Evolutionary conservation across 2,888 invertebrate genomes (phyloP), one percentile per base, ranked within the genome.

Genomic region (Isoperla grammatica): DNA sequence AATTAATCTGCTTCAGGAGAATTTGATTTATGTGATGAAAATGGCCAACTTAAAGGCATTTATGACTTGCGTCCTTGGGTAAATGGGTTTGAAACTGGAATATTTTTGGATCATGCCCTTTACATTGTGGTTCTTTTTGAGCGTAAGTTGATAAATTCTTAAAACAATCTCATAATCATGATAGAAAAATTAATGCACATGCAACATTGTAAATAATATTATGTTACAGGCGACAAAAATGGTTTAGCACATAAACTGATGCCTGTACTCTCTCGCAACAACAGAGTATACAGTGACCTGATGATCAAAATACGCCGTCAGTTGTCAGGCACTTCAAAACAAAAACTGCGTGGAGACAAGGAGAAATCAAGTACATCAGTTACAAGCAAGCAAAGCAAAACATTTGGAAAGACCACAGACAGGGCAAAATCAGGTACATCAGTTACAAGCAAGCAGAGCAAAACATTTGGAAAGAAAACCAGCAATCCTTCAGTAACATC

Each of bases 11-110:
- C 59, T 60, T 58, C 60, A 72, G 72, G 58, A 17, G 69, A 71
- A 50, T 69, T 70, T 56, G 73, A 74, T 64, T 66, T 73, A 37
- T 72, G 68, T 53, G 68, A 71, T 12, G 71, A 71, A 63, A 58
- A 65, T 17, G 69, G 68, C 15, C 64, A 67, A 17, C 59, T 71
- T 57, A 67, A 65, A 46, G 68, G 68, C 48, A 54, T 72, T 39
- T 65, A 65, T 20, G 43, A 66, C 13, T 63, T 63, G n/a, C 62
- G 67, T 9, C 66, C 68, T 15, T 57, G 56, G 37, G 61, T 63
- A 3, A 66, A 65, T 55, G 71, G 71, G 19, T 66, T 69, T 17
- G 64, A 69, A 40, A 59, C 73, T 45, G 66, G 73, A 37, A 58
- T 64, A 62, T 59, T 67, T 9, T 61, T 20, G 11, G 40, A 53